Evolutionary conservation across 2,888 invertebrate species (phyloP), one percentile per base, ranked within the genome.

Genomic region (Tupiocoris notatus): DNA sequence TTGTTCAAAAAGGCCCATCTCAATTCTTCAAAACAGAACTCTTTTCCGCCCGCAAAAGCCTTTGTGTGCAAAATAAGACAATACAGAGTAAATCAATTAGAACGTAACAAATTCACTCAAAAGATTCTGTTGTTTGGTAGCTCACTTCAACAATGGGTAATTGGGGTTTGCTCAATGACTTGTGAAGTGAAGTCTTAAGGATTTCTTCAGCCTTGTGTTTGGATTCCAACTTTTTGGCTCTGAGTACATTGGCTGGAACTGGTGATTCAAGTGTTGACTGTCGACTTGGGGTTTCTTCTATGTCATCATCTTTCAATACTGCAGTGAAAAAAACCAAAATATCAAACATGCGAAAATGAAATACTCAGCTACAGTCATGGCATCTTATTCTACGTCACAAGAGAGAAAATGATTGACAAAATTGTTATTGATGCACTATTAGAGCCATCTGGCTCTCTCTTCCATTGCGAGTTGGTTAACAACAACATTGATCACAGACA

Each of bases 1-100:
- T 74, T 77, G 23, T 64, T 63, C 24, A 79, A 80, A 2, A 77
- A 66, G 6, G 80, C 81, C 68, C 80, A 79, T 63, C 85, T 80
- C 7, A 87, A 78, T 80, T 87, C 86, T 82, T 87, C 87, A 79
- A 87, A 84, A 25, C 84, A 84, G 79, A 85, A 85, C 80, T 87
- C 87, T 66, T 83, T 83, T 0, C 82, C 83, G 0, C 86, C 86
- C 65, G 82, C 82, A 82, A 90, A 90, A 65, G 88, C 89, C 85
- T 88, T 86, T 22, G 64, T n/a, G n/a, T n/a, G n/a, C 63, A 20
- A 54, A 73, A 63, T 39, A 62, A 3, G 6, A 17, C 20, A 7
- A n/a, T 12, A n/a, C n/a, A n/a, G 61, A 9, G 17, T 7, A 61
- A 17, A 17, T 12, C 7, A n/a, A 17, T 17, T 9, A 12, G 7